Percentiles rank a stretch among this genome's conserved stretches.
phyloP scores from a whole-genome alignment of 2,888 invertebrate genomes.

The Ecliptopera silaceata region DNA sequence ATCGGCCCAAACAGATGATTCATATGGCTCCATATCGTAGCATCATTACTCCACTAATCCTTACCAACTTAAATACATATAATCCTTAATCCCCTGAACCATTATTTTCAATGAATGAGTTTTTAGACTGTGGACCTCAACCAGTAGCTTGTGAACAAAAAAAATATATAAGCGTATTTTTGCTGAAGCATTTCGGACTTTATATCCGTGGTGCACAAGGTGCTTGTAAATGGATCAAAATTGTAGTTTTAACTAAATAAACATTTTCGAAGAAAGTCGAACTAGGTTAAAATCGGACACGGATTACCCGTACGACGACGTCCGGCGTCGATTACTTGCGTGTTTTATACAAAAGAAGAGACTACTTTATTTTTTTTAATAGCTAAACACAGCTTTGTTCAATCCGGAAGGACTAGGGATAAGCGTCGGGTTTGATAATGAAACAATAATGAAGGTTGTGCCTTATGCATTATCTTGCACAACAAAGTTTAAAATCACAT shows the following conservation, averaged over 20 bases:
- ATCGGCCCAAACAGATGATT: slow-evolving; percentile 36
- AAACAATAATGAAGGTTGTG: background rate
- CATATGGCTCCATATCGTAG: slow-evolving; percentile 60
- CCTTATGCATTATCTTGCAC: background rate
- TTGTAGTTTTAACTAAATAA: slow-evolving; percentile 12
- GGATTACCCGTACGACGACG: slow-evolving; percentile 47
- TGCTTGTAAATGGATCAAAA: background rate
- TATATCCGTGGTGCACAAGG: background rate
- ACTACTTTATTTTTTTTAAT: slow-evolving; percentile 47
- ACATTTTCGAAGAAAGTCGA: slow-evolving; percentile 47
- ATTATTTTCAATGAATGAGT: slow-evolving; percentile 55
- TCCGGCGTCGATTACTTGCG: slow-evolving; percentile 77
- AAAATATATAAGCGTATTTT: slow-evolving; percentile 13
- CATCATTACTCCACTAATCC: slow-evolving; percentile 67
- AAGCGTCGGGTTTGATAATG: background rate
- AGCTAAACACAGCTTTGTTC: slow-evolving; percentile 67
- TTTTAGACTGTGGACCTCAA: slow-evolving; percentile 39
- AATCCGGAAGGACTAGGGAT: slow-evolving; percentile 62
- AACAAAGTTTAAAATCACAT: background rate
- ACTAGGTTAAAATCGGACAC: slow-evolving; percentile 42
- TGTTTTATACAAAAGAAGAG: slow-evolving; percentile 46
- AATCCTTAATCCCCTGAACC: slow-evolving; percentile 55
- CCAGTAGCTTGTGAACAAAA: slow-evolving; percentile 29
- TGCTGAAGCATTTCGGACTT: slow-evolving; percentile 13
- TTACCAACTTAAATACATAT: slow-evolving; percentile 55